Evolutionary conservation across 2,797 vertebrate species (phyloP).

Genomic region (Gastrophryne carolinensis): DNA sequence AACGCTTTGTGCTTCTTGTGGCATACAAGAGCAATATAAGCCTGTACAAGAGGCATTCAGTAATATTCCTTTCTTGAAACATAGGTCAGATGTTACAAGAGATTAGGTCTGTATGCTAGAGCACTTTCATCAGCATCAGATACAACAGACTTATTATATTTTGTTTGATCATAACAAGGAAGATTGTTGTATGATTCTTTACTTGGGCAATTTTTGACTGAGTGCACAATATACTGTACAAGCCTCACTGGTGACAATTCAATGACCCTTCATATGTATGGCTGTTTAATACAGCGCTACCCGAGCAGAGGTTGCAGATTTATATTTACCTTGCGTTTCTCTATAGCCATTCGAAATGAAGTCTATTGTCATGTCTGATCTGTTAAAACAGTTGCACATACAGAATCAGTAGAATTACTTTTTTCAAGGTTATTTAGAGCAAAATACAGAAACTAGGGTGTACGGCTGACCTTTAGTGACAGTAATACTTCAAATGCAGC

Average conservation of each 20-base stretch:
- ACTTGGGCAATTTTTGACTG: background rate
- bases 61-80: background rate
- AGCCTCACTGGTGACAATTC: background rate
- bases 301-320: background rate
- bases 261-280: background rate
- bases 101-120: background rate
- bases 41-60: background rate
- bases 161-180: background rate
- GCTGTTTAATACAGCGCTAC: background rate
- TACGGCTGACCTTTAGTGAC: no score
- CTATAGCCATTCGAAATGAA: background rate
- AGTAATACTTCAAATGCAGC: no score
- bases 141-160: slow-evolving; percentile 4
- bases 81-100: slow-evolving; percentile 17
- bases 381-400: background rate
- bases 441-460: no score
- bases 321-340: no score
- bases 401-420: no score
- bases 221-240: background rate
- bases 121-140: background rate
- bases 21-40: background rate
- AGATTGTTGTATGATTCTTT: background rate
- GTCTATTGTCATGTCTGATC: background rate
- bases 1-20: background rate
- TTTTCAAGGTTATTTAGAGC: no score